Evolutionary conservation across 1,140 invertebrate species (phyloP).

Genomic region (Lineus longissimus): DNA sequence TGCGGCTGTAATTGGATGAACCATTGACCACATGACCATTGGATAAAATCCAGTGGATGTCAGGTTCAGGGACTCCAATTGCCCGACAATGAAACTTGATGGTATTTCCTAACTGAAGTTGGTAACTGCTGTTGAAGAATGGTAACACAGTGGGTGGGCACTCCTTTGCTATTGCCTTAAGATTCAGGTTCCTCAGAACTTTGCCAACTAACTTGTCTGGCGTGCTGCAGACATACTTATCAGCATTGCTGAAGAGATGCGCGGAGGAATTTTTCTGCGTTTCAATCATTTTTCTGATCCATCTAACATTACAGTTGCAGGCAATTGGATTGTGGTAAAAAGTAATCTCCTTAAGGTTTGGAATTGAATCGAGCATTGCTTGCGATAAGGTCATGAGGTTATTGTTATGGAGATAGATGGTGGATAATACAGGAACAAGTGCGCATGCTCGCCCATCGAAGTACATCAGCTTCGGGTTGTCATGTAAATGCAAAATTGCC

Average conservation of each 20-base stretch:
- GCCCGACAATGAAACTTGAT: conserved; percentile 53
- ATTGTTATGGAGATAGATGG: conserved; percentile 52
- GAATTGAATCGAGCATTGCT: conserved; percentile 33
- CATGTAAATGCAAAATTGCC: conserved; percentile 43
- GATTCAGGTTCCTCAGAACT: conserved; percentile 39
- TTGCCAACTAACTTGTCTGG: conserved; percentile 31
- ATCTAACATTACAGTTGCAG: conserved; percentile 57
- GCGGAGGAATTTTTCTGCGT: conserved; percentile 16
- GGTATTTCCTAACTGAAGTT: conserved; percentile 49
- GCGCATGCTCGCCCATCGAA: conserved; percentile 51
- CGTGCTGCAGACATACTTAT: conserved; percentile 45
- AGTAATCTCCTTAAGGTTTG: conserved; percentile 41
- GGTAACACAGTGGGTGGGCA: conserved; percentile 48
- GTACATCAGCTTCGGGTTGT: conserved; percentile 50
- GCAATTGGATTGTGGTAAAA: conserved; percentile 53
- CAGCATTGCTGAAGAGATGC: conserved; percentile 34
- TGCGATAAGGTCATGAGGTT: conserved; percentile 44
- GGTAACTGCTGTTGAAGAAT: conserved; percentile 37
- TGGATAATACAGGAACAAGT: conserved; percentile 41
- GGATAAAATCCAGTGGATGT: conserved; percentile 54
- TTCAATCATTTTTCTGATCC: conserved; percentile 43
- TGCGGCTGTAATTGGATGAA: conserved; percentile 33
- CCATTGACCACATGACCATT: conserved; percentile 44
- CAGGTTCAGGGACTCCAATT: conserved; percentile 50
- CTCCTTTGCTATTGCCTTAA: conserved; percentile 30